These are phyloP conservation scores for Protonemura montana DNA, from an alignment of 2,888 invertebrate species.

Conservation along the genomic window DNA sequence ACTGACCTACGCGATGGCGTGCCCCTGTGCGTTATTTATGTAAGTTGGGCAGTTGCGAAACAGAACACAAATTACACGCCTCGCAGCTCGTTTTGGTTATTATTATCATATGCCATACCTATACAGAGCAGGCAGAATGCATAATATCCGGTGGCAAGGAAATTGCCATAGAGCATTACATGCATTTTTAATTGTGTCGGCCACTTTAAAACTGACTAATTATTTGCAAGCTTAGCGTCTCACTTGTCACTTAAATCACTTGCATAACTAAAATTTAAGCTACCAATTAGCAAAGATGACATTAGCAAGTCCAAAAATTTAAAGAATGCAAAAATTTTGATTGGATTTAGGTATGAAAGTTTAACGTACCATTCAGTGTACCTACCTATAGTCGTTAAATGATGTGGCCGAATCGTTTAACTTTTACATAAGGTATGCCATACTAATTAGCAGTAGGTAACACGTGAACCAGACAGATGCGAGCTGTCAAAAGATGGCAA, in stretches of 20 bases:
- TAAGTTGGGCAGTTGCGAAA: not conserved
- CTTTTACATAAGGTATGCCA: not conserved
- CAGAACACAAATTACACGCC: not conserved
- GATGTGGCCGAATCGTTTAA: too few species aligned
- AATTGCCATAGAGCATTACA: slow-evolving; percentile 13
- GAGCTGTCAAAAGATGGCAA: not conserved
- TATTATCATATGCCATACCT: not conserved
- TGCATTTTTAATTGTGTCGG: not conserved
- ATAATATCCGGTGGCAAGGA: slow-evolving; percentile 29
- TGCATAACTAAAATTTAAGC: not conserved
- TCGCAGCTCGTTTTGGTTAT: slow-evolving; percentile 7
- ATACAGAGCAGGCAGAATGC: not conserved
- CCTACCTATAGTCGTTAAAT: too few species aligned
- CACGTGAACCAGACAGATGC: not conserved
- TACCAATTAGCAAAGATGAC: not conserved
- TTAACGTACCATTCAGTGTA: too few species aligned
- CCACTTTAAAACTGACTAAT: not conserved
- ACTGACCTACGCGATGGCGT: slow-evolving; percentile 3
- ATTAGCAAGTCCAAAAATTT: not conserved
- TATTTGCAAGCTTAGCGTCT: not conserved
- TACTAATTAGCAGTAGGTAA: not conserved
- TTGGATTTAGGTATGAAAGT: not conserved
- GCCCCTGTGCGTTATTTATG: slow-evolving; percentile 7
- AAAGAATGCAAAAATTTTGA: not conserved
- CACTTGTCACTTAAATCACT: not conserved